phyloP scores from a whole-genome alignment of 2,888 invertebrate genomes.

The Anticlea derivata region DNA sequence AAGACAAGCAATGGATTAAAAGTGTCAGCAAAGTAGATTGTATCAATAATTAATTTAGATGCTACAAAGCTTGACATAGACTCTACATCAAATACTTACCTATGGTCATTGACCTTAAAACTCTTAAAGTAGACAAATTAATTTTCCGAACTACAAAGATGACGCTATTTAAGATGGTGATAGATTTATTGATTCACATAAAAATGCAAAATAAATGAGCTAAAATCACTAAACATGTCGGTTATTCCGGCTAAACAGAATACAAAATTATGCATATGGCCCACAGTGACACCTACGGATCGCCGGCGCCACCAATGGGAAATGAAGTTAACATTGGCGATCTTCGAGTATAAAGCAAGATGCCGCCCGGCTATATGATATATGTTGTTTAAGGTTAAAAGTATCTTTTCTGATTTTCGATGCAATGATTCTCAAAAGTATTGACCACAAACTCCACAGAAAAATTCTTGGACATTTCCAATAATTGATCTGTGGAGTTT shows the following conservation, averaged over 20 bases:
- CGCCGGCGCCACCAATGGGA: conserved; percentile 16
- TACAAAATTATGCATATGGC: conserved; percentile 60
- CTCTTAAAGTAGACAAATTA: conserved; percentile 10
- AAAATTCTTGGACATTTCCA: no score
- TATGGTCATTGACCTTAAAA: conserved; percentile 7
- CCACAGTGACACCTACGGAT: conserved; percentile 47
- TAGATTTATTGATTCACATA: conserved; percentile 22
- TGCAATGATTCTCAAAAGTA: no score
- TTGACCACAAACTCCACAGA: no score
- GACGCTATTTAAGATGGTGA: conserved; percentile 16
- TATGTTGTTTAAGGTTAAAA: no score
- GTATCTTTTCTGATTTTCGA: no score
- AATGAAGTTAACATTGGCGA: conserved; percentile 23
- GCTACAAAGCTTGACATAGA: background rate
- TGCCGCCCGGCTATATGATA: no score
- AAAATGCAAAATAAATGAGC: conserved; percentile 17
- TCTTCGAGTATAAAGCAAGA: background rate
- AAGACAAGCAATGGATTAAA: conserved; percentile 1
- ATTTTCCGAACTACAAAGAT: conserved; percentile 11
- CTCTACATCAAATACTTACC: conserved; percentile 7
- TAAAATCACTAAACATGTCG: conserved; percentile 13
- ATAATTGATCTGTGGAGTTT: no score
- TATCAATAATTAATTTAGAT: background rate
- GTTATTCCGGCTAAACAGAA: conserved; percentile 42
- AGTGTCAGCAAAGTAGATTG: background rate